Evolutionary conservation across 2,797 vertebrate species (phyloP).

Genomic region (Takifugu ocellatus): DNA sequence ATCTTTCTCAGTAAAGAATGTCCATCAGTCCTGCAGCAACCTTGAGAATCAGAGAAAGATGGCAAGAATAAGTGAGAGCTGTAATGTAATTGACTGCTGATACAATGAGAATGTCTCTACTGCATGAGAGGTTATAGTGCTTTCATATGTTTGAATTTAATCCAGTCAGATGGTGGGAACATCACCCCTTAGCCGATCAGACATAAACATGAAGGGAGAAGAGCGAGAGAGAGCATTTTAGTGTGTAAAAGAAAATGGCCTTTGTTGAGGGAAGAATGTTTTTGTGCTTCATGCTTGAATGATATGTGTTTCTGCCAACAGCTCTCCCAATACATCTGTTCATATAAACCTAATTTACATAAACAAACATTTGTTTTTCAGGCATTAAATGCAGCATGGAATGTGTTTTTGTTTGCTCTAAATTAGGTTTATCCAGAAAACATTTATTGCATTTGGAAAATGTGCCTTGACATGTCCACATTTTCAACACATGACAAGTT

Average conservation of each 20-base stretch:
- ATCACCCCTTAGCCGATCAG: not conserved
- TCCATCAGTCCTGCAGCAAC: constrained; percentile 22
- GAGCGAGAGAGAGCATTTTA: not conserved
- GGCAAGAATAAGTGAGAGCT: constrained; percentile 11
- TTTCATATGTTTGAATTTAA: constrained; percentile 1
- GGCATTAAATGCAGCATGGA: not conserved
- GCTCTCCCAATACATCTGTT: not conserved
- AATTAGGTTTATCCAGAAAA: not conserved
- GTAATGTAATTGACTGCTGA: constrained; percentile 43
- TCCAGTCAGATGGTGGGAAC: not conserved
- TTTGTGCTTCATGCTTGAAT: not conserved
- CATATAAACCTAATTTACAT: not conserved
- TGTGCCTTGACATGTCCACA: too few species aligned
- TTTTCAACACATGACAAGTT: too few species aligned
- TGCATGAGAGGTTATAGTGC: constrained; percentile 44
- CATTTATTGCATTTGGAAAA: not conserved
- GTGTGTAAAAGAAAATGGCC: not conserved
- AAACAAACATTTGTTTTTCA: not conserved
- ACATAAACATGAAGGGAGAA: not conserved
- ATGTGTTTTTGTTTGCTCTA: not conserved
- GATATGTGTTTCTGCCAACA: not conserved
- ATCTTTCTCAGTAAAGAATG: not conserved
- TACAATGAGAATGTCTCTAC: constrained; percentile 51
- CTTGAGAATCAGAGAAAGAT: constrained; percentile 7
- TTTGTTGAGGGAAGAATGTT: not conserved